Base-by-base conservation (phyloP, 2,888 invertebrate genomes). In the Marronus borbonicus region DNA sequence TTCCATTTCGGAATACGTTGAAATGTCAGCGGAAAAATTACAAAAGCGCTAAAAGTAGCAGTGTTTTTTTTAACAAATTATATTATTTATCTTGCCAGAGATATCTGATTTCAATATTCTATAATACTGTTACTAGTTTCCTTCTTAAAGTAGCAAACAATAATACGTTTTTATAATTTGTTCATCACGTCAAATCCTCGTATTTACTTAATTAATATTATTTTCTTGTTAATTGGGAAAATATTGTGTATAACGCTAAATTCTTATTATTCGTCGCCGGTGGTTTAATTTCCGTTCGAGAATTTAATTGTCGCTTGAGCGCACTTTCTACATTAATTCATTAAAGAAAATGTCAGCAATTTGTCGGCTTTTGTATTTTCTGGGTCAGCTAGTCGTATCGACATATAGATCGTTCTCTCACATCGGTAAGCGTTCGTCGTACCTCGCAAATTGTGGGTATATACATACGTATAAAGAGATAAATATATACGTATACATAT, bases 21-120 rank as follows among this genome's bases (percentile, higher is more conserved):
- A 65, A 65, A 65, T 65, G 65, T 65, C 65, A 65, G 14, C 39
- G 14, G 65, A 65, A 65, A 64, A 36, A 36, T 65, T 65, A 65
- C n/a, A 55, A 17, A 8, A 20, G 7, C 3, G 20, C 8, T n/a
- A 55, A 55, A n/a, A 1, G 55, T 17, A 17, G n/a, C 24, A 24
- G 12, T 55, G 44, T n/a, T 55, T 20, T n/a, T 55, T n/a, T 20
- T 20, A 3, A 7, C 17, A n/a, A 55, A n/a, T 55, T 17, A 20
- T 17, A 1, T 7, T 17, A 12, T n/a, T 17, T 55, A 12, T 44
- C 2, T 8, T 44, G 44, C 44, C 2, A 36, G 5, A 24, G 4
- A 4, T 36, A 5, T 5, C 44, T 12, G 8, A 44, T 44, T 44
- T 36, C 31, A 36, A 36, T 36, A 12, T 12, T 44, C 12, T 44